Base-by-base conservation (phyloP, 2,113 vertebrate species). In the Macaca mulatta region DNA sequence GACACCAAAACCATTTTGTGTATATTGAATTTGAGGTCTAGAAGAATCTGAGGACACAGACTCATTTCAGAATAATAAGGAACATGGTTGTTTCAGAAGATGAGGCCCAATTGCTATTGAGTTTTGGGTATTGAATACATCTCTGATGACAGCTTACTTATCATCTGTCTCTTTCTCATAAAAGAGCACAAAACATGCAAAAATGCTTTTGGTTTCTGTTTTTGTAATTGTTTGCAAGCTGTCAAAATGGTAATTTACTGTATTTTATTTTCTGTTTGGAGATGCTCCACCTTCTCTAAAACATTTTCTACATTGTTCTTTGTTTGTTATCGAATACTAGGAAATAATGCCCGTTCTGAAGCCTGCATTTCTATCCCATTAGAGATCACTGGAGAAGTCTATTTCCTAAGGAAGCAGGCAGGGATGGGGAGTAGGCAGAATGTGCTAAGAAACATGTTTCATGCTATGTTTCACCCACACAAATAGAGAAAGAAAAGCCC, bases 251-350 rank as follows among this genome's bases (percentile, higher is more conserved):
- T 87, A 86, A 91, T 96, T 86, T 70, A 84, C 40, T 93, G 74
- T 74, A 79, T 96, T 96, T 96, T 93, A 90, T 96, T 95, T 96
- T 80, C 83, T 97, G 48, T 92, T 96, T 90, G 59, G 67, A 96
- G 90, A 87, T 17, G 77, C 40, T 43, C 61, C 2, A 30, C 50
- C 43, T 94, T 94, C 69, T 57, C 67, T 69, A 67, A 72, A 92
- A 92, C 35, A 40, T 79, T 93, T 75, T 75, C 64, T 96, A 18
- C 50, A 79, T 70, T 93, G 93, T 94, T 90, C 45, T 96, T 93
- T 48, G 35, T 88, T 85, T 95, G 78, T 83, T 96, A 89, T 40
- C 64, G 81, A 50, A 55, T 82, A 43, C 25, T 27, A 8, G 32
- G 67, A 85, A 96, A 74, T 57, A 93, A n/a, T 17, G 17, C 67